Conservation (phyloP, 2,113 vertebrate species). For the Etheostoma cragini region DNA sequence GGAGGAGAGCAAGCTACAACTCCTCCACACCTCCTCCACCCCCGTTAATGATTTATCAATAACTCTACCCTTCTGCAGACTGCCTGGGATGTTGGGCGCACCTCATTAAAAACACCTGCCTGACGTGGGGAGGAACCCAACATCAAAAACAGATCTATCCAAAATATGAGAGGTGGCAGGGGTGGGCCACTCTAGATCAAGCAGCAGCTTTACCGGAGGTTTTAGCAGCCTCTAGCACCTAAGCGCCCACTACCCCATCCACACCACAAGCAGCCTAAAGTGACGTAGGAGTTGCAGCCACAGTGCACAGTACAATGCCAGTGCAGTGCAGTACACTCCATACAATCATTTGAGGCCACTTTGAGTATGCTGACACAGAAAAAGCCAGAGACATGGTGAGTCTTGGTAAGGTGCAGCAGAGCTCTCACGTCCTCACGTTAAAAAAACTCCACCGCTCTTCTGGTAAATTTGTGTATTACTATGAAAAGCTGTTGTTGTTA, state of each 20-base stretch:
- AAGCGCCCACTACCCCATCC: constrained; percentile 54
- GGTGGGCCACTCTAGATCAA: constrained; percentile 51
- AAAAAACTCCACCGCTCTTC: constrained; percentile 11
- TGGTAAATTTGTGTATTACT: constrained; percentile 37
- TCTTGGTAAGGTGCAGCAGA: constrained; percentile 29
- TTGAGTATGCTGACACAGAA: constrained; percentile 37
- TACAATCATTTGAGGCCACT: constrained; percentile 38
- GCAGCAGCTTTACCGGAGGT: constrained; percentile 61
- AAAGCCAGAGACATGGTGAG: constrained; percentile 32
- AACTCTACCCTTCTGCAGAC: constrained; percentile 78
- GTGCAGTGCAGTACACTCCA: constrained; percentile 28
- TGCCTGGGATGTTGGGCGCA: constrained; percentile 69
- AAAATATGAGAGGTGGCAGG: constrained; percentile 61
- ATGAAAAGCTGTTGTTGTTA: constrained; percentile 41
- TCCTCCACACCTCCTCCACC: constrained; percentile 82
- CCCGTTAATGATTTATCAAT: constrained; percentile 88
- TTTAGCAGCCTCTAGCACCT: constrained; percentile 56
- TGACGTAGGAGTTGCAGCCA: constrained; percentile 54
- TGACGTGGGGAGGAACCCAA: constrained; percentile 74
- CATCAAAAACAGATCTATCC: constrained; percentile 85
- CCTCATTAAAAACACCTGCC: constrained; percentile 83
- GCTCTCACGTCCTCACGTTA: constrained; percentile 19
- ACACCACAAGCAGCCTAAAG: constrained; percentile 57
- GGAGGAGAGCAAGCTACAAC: constrained; percentile 78
- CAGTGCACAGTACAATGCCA: constrained; percentile 34